phyloP scores from a whole-genome alignment of 2,113 vertebrate genomes.

The western clawed frog (Xenopus tropicalis) region DNA sequence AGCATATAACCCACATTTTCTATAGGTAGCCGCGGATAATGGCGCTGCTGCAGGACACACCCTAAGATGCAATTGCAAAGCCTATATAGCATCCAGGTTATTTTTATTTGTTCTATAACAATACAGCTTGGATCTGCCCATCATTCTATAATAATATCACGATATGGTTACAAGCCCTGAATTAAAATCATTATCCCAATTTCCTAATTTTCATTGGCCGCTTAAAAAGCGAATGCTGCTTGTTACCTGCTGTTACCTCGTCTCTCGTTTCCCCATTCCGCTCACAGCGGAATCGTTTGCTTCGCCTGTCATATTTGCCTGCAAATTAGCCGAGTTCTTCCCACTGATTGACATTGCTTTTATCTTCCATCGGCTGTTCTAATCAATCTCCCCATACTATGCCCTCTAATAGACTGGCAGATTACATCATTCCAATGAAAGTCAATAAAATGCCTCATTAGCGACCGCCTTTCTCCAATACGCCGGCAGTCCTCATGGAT shows the following conservation, averaged over 20 bases:
- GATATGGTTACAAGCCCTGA: too few species aligned
- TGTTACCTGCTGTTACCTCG: conserved; percentile 9
- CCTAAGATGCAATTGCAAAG: too few species aligned
- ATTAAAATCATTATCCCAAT: too few species aligned
- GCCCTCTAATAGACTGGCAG: conserved; percentile 30
- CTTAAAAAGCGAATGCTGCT: too few species aligned
- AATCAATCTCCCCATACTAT: conserved; percentile 27
- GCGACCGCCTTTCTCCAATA: conserved; percentile 10
- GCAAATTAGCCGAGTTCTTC: conserved; percentile 26
- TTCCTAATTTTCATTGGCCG: too few species aligned
- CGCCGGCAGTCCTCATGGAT: conserved; percentile 1
- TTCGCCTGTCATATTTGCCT: conserved; percentile 23
- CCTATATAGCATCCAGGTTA: too few species aligned
- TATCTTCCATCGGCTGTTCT: conserved; percentile 1
- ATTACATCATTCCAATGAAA: conserved; percentile 35
- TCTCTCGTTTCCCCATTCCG: conserved; percentile 18
- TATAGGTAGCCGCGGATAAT: too few species aligned
- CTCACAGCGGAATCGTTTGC: conserved; percentile 23
- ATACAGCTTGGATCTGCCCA: too few species aligned
- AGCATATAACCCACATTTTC: too few species aligned
- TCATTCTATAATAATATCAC: too few species aligned
- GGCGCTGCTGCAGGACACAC: too few species aligned
- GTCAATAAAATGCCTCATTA: conserved; percentile 38
- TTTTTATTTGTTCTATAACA: too few species aligned
- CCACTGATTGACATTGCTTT: conserved; percentile 33